These are phyloP conservation scores for Ciona savignyi DNA, from an alignment of 23 tunicate species.

Conservation along the genomic window DNA sequence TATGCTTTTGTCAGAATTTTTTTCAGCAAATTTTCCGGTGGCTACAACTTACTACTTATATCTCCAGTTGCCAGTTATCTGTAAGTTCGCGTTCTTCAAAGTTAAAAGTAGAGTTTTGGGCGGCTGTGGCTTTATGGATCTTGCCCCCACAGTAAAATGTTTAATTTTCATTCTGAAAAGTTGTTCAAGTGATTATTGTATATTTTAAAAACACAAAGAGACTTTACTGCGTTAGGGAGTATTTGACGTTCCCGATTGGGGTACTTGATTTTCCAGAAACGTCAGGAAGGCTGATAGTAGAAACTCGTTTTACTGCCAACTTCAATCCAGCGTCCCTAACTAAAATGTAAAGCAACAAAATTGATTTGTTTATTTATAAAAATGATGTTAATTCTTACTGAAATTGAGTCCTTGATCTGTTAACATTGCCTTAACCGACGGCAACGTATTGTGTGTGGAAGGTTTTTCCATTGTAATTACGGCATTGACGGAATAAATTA, in stretches of 20 bases:
- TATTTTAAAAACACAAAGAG: no score
- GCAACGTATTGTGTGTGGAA: not conserved
- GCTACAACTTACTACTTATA: not conserved
- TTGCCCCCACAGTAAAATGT: not conserved
- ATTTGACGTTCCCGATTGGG: not conserved
- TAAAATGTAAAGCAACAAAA: not conserved
- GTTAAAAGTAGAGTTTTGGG: not conserved
- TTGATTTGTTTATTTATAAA: not conserved
- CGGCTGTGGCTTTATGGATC: not conserved
- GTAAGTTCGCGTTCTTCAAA: not conserved
- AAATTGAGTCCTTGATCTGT: not conserved
- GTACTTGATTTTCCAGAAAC: not conserved
- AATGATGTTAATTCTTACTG: not conserved
- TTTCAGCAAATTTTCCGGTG: no score
- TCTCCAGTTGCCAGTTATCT: not conserved
- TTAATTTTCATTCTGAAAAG: not conserved
- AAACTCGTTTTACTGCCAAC: not conserved
- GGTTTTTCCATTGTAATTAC: conserved; percentile 1
- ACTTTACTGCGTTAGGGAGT: not conserved
- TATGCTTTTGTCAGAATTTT: no score
- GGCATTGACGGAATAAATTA: no score
- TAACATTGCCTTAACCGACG: not conserved
- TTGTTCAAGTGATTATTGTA: no score
- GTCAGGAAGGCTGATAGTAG: not conserved
- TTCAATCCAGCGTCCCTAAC: not conserved